phyloP scores from a whole-genome alignment of 1,140 invertebrate species.

The Muscidifurax raptorellus region DNA sequence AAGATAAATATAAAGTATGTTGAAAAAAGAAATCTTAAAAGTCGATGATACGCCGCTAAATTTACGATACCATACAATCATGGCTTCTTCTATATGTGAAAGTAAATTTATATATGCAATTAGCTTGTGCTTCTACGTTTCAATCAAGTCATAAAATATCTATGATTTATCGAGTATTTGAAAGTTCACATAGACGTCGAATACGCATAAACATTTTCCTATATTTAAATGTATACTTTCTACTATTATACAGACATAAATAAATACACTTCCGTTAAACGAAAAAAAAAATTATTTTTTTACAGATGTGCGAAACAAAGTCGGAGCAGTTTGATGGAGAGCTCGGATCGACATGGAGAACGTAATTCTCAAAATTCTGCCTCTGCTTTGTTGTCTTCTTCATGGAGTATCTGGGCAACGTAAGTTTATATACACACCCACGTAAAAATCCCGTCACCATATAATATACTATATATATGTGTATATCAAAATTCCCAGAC shows the following conservation, averaged over 20 bases:
- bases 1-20: too few species aligned
- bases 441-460: too few species aligned
- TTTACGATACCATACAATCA: too few species aligned
- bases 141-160: too few species aligned
- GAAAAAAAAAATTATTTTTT: slow-evolving; percentile 35
- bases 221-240: not conserved
- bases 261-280: not conserved
- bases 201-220: too few species aligned
- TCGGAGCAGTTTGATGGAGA: slow-evolving; percentile 66
- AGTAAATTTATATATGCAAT: too few species aligned
- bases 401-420: slow-evolving; percentile 64
- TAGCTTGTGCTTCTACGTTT: too few species aligned
- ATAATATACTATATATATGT: not conserved
- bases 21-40: too few species aligned
- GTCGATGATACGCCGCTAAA: too few species aligned
- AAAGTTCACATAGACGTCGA: too few species aligned
- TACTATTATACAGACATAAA: not conserved
- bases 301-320: slow-evolving; percentile 65
- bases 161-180: too few species aligned
- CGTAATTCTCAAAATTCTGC: slow-evolving; percentile 65
- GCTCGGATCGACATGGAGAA: slow-evolving; percentile 69
- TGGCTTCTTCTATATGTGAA: too few species aligned
- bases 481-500: not conserved
- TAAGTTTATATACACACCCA: slow-evolving; percentile 58
- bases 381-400: slow-evolving; percentile 63